Percentiles rank a stretch among this genome's conserved stretches.
Evolutionary conservation across 2,113 vertebrate genomes (phyloP).

Genomic region (Muntiacus muntjak): DNA sequence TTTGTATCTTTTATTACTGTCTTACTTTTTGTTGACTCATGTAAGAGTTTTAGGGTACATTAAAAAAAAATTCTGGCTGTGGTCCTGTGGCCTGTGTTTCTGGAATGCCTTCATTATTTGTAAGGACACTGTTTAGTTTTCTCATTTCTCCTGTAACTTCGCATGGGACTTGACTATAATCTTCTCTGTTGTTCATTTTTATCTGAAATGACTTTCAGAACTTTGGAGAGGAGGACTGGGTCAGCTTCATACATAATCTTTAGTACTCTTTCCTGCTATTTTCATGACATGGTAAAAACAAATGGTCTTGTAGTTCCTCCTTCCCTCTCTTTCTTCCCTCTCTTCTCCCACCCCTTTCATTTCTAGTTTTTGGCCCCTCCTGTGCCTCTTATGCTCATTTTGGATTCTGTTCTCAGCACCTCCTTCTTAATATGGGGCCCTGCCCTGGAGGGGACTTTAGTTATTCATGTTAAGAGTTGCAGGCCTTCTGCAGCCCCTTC

Average conservation of each 20-base stretch:
- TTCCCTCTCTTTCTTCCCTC: accelerated
- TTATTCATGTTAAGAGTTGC: not conserved
- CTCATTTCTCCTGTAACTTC: not conserved
- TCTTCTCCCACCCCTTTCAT: not conserved
- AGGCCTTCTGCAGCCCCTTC: not conserved
- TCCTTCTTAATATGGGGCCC: not conserved
- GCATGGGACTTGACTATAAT: not conserved
- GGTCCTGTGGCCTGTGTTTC: not conserved
- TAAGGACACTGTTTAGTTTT: not conserved
- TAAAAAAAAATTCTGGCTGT: not conserved
- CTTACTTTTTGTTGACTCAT: not conserved
- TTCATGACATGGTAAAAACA: not conserved
- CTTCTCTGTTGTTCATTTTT: not conserved
- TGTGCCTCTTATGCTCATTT: not conserved
- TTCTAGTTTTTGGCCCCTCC: not conserved
- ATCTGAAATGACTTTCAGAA: not conserved
- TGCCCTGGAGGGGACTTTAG: not conserved
- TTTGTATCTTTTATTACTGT: not conserved
- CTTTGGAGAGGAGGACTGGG: not conserved
- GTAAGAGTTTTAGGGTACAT: not conserved
- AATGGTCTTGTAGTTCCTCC: accelerated
- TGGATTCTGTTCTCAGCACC: not conserved
- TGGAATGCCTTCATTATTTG: not conserved
- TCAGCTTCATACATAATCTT: not conserved
- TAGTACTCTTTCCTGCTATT: not conserved